Base-by-base conservation (phyloP, 2,888 invertebrate species). In the Xestoiulus laeticollis region DNA sequence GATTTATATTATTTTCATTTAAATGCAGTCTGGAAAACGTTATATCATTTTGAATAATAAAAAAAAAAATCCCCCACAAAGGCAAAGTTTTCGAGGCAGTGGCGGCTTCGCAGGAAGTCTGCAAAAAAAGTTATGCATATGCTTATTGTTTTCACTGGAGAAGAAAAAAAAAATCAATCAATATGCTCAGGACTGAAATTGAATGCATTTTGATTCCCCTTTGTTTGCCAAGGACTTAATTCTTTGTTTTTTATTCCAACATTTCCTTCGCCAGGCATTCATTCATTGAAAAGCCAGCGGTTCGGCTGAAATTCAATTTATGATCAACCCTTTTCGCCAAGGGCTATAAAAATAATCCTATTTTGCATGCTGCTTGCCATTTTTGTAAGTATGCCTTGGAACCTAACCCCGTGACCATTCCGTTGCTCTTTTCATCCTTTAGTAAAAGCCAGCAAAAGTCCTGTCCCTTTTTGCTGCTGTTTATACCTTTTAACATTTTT, bases 161-260 rank as follows among this genome's bases (percentile, higher is more conserved):
- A 26, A 10, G 10, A 68, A 68, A 38, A 38, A 38, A 38, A 5
- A 3, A 68, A 26, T 68, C 26, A 68, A 68, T 68, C 22, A 26
- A 68, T 68, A 68, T 68, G 68, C 68, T 10, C 68, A 68, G 0
- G 10, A 68, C n/a, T 68, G 68, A 68, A 68, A 68, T 68, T 26
- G 68, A 68, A 68, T 22, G 68, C 68, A 68, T 68, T 68, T 68
- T 68, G 26, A 68, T 10, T 26, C 22, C 68, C 68, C 68, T 22
- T 68, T 68, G 68, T 68, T 68, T 68, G 68, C 68, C 68, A 68
- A 68, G 68, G 68, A 68, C 68, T 68, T 68, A 68, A 68, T 68
- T 26, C 68, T 22, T 12, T 26, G 10, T 26, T 68, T 68, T 68
- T 68, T 68, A 26, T 26, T 68, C 68, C 26, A 1, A 2, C 53